phyloP scores from a whole-genome alignment of 2,888 invertebrate species.

The Zhengitettix transpicula region DNA sequence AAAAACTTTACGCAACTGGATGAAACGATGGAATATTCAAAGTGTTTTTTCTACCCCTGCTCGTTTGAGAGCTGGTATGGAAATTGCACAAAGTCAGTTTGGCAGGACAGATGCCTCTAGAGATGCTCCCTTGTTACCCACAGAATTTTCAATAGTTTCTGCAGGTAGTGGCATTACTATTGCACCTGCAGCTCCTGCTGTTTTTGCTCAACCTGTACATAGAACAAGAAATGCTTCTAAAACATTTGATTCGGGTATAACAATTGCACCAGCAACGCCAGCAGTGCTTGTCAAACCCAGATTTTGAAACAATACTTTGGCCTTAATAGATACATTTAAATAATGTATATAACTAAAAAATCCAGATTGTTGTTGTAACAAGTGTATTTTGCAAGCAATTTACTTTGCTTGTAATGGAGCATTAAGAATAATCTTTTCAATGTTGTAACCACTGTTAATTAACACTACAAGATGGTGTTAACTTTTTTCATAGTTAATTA shows the following conservation, averaged over 20 bases:
- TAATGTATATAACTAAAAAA: no score
- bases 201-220: background rate
- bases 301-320: background rate
- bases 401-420: no score
- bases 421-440: no score
- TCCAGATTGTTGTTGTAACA: no score
- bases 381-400: no score
- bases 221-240: background rate
- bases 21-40: conserved; percentile 42
- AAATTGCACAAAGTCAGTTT: background rate
- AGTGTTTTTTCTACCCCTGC: conserved; percentile 28
- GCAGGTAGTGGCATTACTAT: background rate
- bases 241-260: background rate
- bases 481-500: no score
- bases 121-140: background rate
- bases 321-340: no score
- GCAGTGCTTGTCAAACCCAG: background rate
- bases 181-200: background rate
- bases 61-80: background rate
- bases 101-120: background rate
- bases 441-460: no score
- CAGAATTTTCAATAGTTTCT: background rate
- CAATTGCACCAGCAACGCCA: background rate
- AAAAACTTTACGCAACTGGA: conserved; percentile 42
- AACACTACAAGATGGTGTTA: no score